Conservation (phyloP, 2,797 vertebrate species). For the Sphenodon punctatus region DNA sequence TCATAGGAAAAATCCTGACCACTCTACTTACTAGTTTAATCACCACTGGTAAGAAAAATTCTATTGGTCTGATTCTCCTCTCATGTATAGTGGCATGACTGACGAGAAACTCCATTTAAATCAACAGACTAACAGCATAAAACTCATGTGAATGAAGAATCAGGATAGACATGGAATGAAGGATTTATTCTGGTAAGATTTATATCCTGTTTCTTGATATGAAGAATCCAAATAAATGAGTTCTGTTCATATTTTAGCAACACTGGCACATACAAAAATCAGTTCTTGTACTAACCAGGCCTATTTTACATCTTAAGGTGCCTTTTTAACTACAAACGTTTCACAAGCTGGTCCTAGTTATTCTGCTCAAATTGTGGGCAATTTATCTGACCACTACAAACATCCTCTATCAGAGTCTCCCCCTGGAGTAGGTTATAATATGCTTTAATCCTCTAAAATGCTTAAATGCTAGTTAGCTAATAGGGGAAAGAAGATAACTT, state of each 20-base stretch:
- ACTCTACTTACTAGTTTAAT: background rate
- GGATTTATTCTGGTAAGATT: background rate
- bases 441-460: background rate
- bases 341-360: background rate
- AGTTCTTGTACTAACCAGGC: background rate
- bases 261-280: background rate
- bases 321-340: background rate
- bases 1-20: too few relatives aligned
- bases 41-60: background rate
- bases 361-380: background rate
- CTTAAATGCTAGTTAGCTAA: background rate
- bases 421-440: conserved; percentile 6
- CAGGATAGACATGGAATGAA: background rate
- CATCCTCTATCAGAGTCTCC: background rate
- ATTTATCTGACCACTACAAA: background rate
- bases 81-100: background rate
- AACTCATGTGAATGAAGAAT: background rate
- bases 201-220: background rate
- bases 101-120: background rate
- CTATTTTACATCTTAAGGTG: conserved; percentile 1
- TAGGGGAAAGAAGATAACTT: conserved; percentile 24
- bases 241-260: background rate
- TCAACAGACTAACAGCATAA: background rate
- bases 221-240: background rate
- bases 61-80: background rate